phyloP scores from a whole-genome alignment of 92 coral and sea anemone genomes.

The Umimayanthus chanpuru region DNA sequence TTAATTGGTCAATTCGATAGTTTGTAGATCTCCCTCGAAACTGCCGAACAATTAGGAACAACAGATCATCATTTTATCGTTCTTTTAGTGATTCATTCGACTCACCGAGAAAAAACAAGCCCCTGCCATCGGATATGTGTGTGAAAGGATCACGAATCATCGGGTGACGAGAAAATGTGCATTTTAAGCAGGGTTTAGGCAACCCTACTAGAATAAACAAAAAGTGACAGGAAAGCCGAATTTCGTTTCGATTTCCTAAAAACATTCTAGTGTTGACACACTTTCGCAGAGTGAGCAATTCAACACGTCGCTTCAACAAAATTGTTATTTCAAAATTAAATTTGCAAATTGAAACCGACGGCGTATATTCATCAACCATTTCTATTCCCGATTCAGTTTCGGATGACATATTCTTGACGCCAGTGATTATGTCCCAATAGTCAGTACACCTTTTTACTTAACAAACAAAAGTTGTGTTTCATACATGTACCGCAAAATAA shows the following conservation, averaged over 20 bases:
- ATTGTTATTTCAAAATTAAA: slow-evolving; percentile 14
- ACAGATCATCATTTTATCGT: neutral
- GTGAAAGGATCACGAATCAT: neutral
- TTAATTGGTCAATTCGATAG: slow-evolving; percentile 42
- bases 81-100: neutral
- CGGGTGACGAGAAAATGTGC: neutral
- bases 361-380: neutral
- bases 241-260: slow-evolving; percentile 13
- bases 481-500: slow-evolving; percentile 1
- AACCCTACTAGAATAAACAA: neutral
- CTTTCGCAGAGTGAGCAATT: neutral
- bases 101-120: neutral
- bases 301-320: slow-evolving; percentile 1
- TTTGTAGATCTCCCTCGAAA: slow-evolving; percentile 39
- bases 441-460: neutral
- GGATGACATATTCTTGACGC: neutral
- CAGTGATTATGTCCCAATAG: neutral
- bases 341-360: slow-evolving; percentile 19
- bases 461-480: slow-evolving; percentile 11
- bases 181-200: neutral
- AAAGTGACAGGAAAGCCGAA: slow-evolving; percentile 13
- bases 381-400: neutral
- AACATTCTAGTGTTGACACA: slow-evolving; percentile 17
- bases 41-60: neutral
- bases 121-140: neutral